Conservation (phyloP, 2,797 vertebrate species). For the Ibycter americanus region DNA sequence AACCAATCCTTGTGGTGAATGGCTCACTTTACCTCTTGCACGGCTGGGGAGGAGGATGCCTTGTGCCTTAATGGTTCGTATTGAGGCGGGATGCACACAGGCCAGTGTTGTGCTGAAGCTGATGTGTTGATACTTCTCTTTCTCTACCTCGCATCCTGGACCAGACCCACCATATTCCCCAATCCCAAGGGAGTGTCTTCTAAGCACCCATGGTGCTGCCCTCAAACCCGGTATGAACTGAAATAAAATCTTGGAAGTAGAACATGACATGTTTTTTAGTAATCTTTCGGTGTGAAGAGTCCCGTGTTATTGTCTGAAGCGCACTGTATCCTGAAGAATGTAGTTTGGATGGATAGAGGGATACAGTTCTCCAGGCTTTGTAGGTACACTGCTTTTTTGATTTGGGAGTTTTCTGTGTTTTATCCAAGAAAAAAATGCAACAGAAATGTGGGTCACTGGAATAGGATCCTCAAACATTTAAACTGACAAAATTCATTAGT, state of each 20-base stretch:
- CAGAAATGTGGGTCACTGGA: neutral
- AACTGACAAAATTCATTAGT: neutral
- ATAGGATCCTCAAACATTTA: neutral
- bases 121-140: neutral
- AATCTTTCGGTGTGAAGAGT: neutral
- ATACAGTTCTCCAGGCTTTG: neutral
- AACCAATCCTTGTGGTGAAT: neutral
- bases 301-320: neutral
- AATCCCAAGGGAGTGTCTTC: neutral
- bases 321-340: neutral
- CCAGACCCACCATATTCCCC: accelerated
- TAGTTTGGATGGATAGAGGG: neutral
- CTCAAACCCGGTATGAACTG: neutral
- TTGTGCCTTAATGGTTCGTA: accelerated
- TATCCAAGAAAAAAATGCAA: neutral
- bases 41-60: neutral
- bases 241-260: neutral
- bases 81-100: accelerated
- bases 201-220: neutral
- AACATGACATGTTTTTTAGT: accelerated
- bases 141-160: neutral
- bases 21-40: neutral
- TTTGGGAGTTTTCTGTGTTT: neutral
- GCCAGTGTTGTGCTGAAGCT: neutral
- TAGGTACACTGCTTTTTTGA: neutral